Evolutionary conservation across 2,797 vertebrate species (phyloP), one percentile per base, ranked within the genome.

Genomic region (Rhinatrema bivittatum): DNA sequence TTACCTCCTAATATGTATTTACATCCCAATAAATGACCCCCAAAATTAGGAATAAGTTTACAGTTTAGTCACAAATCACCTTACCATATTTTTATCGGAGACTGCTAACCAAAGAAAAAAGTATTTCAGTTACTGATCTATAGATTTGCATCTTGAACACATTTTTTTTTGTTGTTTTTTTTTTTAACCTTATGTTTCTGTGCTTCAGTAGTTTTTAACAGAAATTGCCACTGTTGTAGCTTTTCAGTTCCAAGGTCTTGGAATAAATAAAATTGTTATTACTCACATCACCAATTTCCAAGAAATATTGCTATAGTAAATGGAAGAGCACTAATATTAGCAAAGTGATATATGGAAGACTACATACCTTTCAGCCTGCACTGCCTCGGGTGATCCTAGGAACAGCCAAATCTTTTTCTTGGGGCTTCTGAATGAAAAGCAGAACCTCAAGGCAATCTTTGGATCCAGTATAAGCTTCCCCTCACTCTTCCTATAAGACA

Each of bases 241-340:
- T 60, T 70, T 66, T 67, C 50, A 65, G 42, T 51, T 43, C 46
- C 62, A 72, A 72, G 58, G 53, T 62, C 56, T 68, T 59, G 52
- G 49, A 64, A 61, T 72, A 74, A 74, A 72, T 65, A 68, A 69
- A 62, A 39, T 45, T n/a, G n/a, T n/a, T 75, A 56, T 72, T 72
- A 63, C 50, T 75, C 50, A 74, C 45, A 34, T 62, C 47, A 60
- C 25, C 55, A 58, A 66, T 65, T 62, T 56, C 42, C 50, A 53
- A 54, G 70, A 79, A 68, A 68, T 58, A 68, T 35, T 32, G 58
- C 49, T 15, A 33, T 50, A 51, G 50, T 55, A 62, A 59, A 42
- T 50, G 33, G 33, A 57, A 50, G 64, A 65, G 58, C 52, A 46
- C 49, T 63, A 62, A 62, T 65, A 52, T 69, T 65, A 63, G 60